Base-by-base conservation (phyloP, 2,113 vertebrate species). In the Columba livia region DNA sequence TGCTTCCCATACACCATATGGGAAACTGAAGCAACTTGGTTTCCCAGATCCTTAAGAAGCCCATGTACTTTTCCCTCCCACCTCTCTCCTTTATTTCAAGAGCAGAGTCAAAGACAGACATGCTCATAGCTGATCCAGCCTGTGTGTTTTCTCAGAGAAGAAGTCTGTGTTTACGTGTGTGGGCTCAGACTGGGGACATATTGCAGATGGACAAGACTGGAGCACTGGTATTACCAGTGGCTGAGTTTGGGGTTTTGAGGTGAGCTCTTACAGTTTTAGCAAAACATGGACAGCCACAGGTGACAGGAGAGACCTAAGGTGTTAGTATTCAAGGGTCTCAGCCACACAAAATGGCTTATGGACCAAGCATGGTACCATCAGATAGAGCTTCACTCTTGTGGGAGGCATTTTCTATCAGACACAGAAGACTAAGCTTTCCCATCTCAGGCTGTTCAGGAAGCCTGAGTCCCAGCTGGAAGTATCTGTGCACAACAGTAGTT, bases 1-100 rank as follows among this genome's bases (percentile, higher is more conserved):
- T 5, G 2, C 69, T 83, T 95, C 85, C 75, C 79, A 13, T 95
- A 16, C 0, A 18, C 95, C 94, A 95, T 88, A 94, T 94, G 92
- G 90, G 67, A 77, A 94, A 47, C 66, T 4, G 71, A 90, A 79
- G 85, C 58, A 61, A 85, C 58, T 79, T 25, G 79, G 85, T 90
- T 93, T 91, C 74, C 62, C 82, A 79, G 85, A 90, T 88, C 54
- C 71, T 85, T 44, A 85, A 82, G 95, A 95, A 94, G 94, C 64
- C 94, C 3, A 0, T 97, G 95, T 95, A 93, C 95, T 96, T 90
- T 97, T 95, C 82, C 94, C 92, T 96, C 96, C 92, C 85, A 96
- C 92, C 62, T 93, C 91, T 90, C 95, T 95, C 66, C 60, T 29
- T 85, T 54, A 47, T 95, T 94, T 90, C 79, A 61, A 85, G 79